Evolutionary conservation across 2,797 vertebrate species (phyloP).

Genomic region (Acanthurus lineatus): DNA sequence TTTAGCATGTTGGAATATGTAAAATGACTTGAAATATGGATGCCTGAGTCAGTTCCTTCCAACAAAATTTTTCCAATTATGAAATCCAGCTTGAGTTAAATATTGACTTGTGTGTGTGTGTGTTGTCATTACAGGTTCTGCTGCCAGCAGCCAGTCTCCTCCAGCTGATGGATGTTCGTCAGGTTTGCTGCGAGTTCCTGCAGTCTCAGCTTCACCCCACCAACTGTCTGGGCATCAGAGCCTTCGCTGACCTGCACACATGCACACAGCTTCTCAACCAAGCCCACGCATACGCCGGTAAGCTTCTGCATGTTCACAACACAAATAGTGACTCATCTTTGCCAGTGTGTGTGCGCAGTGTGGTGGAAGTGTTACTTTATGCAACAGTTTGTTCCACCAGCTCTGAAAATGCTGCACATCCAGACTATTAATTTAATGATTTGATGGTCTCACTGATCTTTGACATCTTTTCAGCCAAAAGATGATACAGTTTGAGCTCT

Average conservation of each 20-base stretch:
- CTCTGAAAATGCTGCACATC: too few relatives aligned
- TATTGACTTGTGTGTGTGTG: background rate
- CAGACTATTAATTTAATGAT: too few relatives aligned
- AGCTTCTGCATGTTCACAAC: conserved; percentile 59
- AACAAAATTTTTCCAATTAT: too few relatives aligned
- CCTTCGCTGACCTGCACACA: conserved; percentile 95
- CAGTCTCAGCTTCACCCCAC: conserved; percentile 95
- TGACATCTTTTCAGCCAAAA: too few relatives aligned
- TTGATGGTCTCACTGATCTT: too few relatives aligned
- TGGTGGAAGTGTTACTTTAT: conserved; percentile 4
- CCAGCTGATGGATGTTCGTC: conserved; percentile 95
- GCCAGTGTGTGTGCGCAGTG: background rate
- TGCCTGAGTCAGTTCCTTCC: too few relatives aligned
- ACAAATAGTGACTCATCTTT: conserved; percentile 25
- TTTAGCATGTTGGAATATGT: background rate
- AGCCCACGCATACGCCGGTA: conserved; percentile 94
- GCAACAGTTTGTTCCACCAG: too few relatives aligned
- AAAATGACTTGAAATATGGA: background rate
- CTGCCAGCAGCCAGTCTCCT: conserved; percentile 94
- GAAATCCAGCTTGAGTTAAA: too few relatives aligned
- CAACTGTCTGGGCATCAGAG: conserved; percentile 96
- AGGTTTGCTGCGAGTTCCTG: conserved; percentile 97
- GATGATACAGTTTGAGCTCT: too few relatives aligned
- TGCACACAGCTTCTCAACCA: conserved; percentile 93
- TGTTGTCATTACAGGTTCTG: conserved; percentile 86